A percentile compares a stretch with the other conserved stretches of the same genome.
These are phyloP conservation scores for Panagrolaimus sp. DNA, from an alignment of 1,140 invertebrate genomes.

Conservation along the genomic window DNA sequence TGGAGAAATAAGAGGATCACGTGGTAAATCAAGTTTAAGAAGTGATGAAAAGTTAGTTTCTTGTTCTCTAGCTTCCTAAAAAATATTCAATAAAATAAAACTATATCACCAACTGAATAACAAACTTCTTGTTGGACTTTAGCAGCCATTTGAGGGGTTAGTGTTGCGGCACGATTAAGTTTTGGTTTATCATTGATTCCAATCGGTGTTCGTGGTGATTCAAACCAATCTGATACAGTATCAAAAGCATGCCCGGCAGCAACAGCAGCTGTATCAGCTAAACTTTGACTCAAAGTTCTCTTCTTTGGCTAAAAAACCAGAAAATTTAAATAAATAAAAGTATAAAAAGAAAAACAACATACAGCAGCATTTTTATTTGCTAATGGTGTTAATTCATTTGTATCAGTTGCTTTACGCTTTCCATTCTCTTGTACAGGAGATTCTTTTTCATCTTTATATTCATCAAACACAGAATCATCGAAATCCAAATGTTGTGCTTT, in stretches of 20 bases:
- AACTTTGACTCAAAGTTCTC: conserved; percentile 49
- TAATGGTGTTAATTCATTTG: conserved; percentile 11
- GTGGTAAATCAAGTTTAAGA: conserved; percentile 64
- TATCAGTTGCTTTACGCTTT: conserved; percentile 12
- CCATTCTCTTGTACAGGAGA: conserved; percentile 6
- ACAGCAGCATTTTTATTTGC: not conserved
- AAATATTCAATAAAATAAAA: conserved; percentile 14
- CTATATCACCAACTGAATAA: no score
- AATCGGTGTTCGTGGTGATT: conserved; percentile 31
- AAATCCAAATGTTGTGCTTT: conserved; percentile 31
- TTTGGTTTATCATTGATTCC: conserved; percentile 47
- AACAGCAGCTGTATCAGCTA: conserved; percentile 50
- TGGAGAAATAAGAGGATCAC: conserved; percentile 76
- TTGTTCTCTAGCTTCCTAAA: conserved; percentile 30
- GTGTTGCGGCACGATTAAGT: conserved; percentile 40
- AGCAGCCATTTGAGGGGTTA: conserved; percentile 41
- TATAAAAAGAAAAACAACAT: not conserved
- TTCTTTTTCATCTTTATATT: conserved; percentile 5
- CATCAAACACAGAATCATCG: conserved; percentile 7
- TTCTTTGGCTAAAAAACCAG: conserved; percentile 34
- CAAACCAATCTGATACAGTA: conserved; percentile 54
- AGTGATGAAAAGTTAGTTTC: conserved; percentile 53
- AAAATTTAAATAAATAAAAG: not conserved
- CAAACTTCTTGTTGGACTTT: conserved; percentile 36
- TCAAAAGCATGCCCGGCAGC: conserved; percentile 54